Base-by-base conservation (phyloP, 1,140 invertebrate genomes). In the Drosophila subobscura region DNA sequence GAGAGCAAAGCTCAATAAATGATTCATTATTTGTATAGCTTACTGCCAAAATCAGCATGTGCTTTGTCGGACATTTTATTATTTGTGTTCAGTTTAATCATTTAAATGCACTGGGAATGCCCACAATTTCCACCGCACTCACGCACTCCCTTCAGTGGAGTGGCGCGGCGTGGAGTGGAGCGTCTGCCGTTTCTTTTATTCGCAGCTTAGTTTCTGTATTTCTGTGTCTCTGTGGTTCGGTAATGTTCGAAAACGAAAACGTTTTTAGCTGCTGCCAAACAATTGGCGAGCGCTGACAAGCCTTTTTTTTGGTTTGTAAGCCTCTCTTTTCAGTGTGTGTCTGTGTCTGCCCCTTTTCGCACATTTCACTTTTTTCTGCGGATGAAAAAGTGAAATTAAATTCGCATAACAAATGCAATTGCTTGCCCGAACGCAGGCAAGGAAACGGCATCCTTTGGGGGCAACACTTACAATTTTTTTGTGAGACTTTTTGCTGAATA, bases 191-290 rank as follows among this genome's bases (percentile, higher is more conserved):
- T 20, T 20, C 16, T 20, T 20, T 20, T 20, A 20, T 20, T 20
- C 16, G 16, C 1, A 20, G 56, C 27, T 7, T 0, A 1, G 1
- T 6, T 29, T 29, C 1, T 8, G 33, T 6, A 14, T 8, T 40
- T 67, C 54, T 59, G 14, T 29, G 22, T 47, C 20, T 12, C 23
- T 14, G 25, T 20, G 3, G 42, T 77, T 83, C 70, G 68, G 79
- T 81, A 83, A 83, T 59, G 71, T 64, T 67, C 55, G 57, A 76
- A 20, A 20, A 20, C 16, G 16, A 20, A 20, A 80, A 66, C 47
- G 45, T 12, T 37, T 37, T 37, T 27, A 6, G 25, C 10, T 45
- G 40, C 65, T 51, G 37, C 47, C 27, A 55, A 65, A 81, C 64
- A 75, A 78, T 78, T 42, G 79, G 51, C 33, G 33, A 10, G 33